Evolutionary conservation across 2,888 invertebrate genomes (phyloP), one percentile per base, ranked within the genome.

Genomic region (Anaspis maculata): DNA sequence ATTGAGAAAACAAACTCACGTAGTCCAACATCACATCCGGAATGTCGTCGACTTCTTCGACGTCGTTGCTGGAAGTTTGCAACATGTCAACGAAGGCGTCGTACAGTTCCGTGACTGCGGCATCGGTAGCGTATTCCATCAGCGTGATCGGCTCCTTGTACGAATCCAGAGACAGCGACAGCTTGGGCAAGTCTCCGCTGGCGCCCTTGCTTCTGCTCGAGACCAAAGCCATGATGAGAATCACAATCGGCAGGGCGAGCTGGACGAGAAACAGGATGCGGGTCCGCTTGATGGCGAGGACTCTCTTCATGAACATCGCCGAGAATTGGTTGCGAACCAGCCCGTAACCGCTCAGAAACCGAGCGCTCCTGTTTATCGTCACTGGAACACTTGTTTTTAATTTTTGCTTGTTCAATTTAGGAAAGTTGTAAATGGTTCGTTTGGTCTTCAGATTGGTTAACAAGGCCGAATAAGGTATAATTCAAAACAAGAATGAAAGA

Each of bases 191-290:
- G 27, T 71, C 68, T 0, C 60, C 56, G 25, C 59, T 62, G 2
- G 59, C 57, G n/a, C 71, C 58, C 36, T 69, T 61, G 7, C 69
- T 68, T 37, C 71, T 64, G 1, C 73, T 57, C n/a, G 79, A 71
- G 0, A 82, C 56, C 12, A 85, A 71, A 0, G 80, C 73, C 22
- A 80, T 57, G n/a, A 70, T 66, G 45, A 74, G 72, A 66, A 73
- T 80, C 34, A 79, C 40, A 0, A 83, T 63, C 0, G 89, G 86
- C 28, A 87, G 73, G 2, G 76, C 39, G 12, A 84, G 67, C 64
- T 85, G 83, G 31, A 83, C 65, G 1, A 74, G 12, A 13, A 76
- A 66, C 3, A 86, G 57, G 25, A 78, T 55, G 70, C 78, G 79
- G 16, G 84, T 82, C 5, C 88, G 71, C n/a, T 68, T 56, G 34